Conservation (phyloP, 1,140 invertebrate species). For the Brevipalpus yothersi region DNA sequence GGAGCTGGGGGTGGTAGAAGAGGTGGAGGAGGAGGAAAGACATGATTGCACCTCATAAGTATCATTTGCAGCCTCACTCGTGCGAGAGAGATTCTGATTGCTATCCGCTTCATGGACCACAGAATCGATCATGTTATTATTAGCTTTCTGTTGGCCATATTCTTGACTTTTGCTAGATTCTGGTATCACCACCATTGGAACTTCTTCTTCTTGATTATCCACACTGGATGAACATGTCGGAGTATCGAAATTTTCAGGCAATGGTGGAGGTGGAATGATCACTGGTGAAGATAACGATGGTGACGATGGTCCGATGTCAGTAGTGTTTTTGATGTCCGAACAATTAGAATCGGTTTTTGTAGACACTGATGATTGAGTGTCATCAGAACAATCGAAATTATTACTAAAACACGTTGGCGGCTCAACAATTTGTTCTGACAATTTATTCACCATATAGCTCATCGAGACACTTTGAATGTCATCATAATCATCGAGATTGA, state of each 20-base stretch:
- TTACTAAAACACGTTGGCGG: background rate
- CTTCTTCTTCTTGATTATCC: too few relatives aligned
- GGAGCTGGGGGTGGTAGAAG: too few relatives aligned
- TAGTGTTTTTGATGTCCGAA: background rate
- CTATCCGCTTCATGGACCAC: too few relatives aligned
- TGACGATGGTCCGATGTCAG: background rate
- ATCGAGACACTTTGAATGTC: conserved; percentile 3
- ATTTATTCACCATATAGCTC: background rate
- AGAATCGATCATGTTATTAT: too few relatives aligned
- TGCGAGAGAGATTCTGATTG: too few relatives aligned
- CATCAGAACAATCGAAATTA: background rate
- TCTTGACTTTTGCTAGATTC: too few relatives aligned
- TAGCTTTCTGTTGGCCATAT: too few relatives aligned
- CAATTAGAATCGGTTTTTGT: too few relatives aligned
- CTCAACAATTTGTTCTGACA: background rate
- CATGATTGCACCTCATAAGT: too few relatives aligned
- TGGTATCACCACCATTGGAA: too few relatives aligned
- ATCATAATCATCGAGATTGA: conserved; percentile 4
- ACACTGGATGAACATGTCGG: background rate
- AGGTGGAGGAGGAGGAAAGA: too few relatives aligned
- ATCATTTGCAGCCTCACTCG: too few relatives aligned
- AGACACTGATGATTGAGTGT: background rate
- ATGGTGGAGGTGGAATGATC: background rate
- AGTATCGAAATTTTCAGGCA: background rate
- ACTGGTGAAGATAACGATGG: background rate